These are phyloP conservation scores for Girardinus metallicus DNA, from an alignment of 2,797 vertebrate genomes.

Conservation along the genomic window DNA sequence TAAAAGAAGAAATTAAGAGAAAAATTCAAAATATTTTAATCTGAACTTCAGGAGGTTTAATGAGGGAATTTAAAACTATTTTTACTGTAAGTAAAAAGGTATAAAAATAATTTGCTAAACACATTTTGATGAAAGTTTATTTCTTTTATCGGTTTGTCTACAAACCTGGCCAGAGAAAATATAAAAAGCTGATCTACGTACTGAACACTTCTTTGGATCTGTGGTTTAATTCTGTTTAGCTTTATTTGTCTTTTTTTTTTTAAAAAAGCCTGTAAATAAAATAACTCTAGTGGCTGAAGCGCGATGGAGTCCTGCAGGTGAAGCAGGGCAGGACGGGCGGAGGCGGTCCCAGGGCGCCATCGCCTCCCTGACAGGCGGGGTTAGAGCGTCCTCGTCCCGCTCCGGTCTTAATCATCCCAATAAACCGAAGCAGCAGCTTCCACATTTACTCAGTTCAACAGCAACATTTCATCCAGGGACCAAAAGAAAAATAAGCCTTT, in stretches of 20 bases:
- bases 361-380: constrained; percentile 43
- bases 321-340: no score
- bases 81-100: background rate
- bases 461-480: background rate
- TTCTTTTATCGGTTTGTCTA: no score
- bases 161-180: no score
- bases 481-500: background rate
- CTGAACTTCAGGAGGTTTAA: background rate
- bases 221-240: background rate
- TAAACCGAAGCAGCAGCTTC: background rate
- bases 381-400: constrained; percentile 34
- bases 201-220: no score
- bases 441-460: background rate
- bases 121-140: no score
- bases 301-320: no score
- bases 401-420: constrained; percentile 42
- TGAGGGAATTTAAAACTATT: background rate
- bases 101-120: no score
- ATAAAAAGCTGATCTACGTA: background rate
- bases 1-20: background rate
- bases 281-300: background rate
- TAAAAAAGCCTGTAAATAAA: background rate
- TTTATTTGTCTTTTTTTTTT: background rate
- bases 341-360: background rate
- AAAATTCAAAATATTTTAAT: no score